Percentiles rank a stretch among this genome's conserved stretches.
These are phyloP conservation scores for Tetramorium simillimum DNA, from an alignment of 1,140 invertebrate species.

Conservation along the genomic window DNA sequence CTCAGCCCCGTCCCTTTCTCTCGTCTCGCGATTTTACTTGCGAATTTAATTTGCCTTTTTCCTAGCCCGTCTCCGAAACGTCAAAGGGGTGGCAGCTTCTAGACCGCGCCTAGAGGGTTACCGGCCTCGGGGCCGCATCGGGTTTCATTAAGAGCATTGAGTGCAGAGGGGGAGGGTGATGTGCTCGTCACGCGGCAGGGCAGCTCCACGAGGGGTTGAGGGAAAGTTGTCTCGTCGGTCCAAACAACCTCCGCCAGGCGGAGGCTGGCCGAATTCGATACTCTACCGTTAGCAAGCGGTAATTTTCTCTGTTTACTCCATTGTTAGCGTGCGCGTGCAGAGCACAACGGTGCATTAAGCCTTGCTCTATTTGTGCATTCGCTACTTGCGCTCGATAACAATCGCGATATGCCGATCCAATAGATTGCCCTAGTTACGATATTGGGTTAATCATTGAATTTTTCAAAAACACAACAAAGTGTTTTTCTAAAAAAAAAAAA, in stretches of 20 bases:
- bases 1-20: background rate
- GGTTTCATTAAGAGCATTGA: constrained; percentile 80
- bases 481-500: background rate
- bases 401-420: constrained; percentile 34
- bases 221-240: constrained; percentile 65
- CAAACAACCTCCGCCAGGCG: constrained; percentile 70
- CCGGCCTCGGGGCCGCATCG: constrained; percentile 69
- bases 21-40: constrained; percentile 70
- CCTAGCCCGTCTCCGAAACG: constrained; percentile 56
- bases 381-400: background rate
- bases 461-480: background rate
- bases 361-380: background rate
- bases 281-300: constrained; percentile 65
- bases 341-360: constrained; percentile 29
- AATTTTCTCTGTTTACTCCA: constrained; percentile 76
- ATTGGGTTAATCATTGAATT: background rate
- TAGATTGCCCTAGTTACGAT: background rate
- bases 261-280: constrained; percentile 33
- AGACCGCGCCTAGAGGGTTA: constrained; percentile 62
- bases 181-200: constrained; percentile 61
- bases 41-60: constrained; percentile 76
- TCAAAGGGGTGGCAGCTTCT: constrained; percentile 71
- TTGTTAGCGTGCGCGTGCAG: constrained; percentile 64
- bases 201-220: constrained; percentile 56
- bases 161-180: constrained; percentile 28